Conservation (phyloP, 2,113 vertebrate species). For the Neoarius graeffei region DNA sequence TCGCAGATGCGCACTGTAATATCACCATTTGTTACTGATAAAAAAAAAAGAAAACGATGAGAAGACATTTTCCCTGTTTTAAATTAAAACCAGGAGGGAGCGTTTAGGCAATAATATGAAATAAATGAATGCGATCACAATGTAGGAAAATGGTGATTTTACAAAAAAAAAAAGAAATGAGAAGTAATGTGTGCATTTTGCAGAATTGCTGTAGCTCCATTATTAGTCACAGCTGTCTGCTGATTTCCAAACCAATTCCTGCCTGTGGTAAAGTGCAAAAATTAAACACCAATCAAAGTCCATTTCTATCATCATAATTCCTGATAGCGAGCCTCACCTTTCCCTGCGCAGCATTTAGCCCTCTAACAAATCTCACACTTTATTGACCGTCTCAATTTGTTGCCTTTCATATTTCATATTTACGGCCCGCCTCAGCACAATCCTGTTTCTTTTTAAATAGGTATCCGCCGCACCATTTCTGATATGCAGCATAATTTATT, state of each 20-base stretch:
- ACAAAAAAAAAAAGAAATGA: slow-evolving; percentile 67
- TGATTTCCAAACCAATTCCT: slow-evolving; percentile 64
- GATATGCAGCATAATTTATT: slow-evolving; percentile 88
- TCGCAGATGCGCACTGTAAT: slow-evolving; percentile 9
- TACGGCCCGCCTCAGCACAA: slow-evolving; percentile 82
- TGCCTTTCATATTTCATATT: slow-evolving; percentile 90
- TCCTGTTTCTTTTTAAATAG: slow-evolving; percentile 82
- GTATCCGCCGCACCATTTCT: slow-evolving; percentile 85
- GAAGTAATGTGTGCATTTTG: slow-evolving; percentile 74
- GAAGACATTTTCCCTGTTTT: slow-evolving; percentile 62
- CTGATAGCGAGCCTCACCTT: slow-evolving; percentile 81
- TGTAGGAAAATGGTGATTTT: slow-evolving; percentile 73
- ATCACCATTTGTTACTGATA: slow-evolving; percentile 30
- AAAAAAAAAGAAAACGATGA: slow-evolving; percentile 55
- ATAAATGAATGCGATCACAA: slow-evolving; percentile 76
- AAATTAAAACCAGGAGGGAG: slow-evolving; percentile 74
- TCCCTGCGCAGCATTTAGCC: slow-evolving; percentile 74
- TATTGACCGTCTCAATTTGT: slow-evolving; percentile 91
- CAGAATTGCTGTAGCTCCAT: slow-evolving; percentile 57
- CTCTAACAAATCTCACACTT: slow-evolving; percentile 86
- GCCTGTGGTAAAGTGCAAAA: slow-evolving; percentile 72
- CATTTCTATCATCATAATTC: slow-evolving; percentile 87
- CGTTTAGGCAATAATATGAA: slow-evolving; percentile 76
- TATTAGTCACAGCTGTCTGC: slow-evolving; percentile 77
- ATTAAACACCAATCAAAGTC: slow-evolving; percentile 85